Base-by-base conservation (phyloP, 2,797 vertebrate genomes). In the Notolepis coatsorum region DNA sequence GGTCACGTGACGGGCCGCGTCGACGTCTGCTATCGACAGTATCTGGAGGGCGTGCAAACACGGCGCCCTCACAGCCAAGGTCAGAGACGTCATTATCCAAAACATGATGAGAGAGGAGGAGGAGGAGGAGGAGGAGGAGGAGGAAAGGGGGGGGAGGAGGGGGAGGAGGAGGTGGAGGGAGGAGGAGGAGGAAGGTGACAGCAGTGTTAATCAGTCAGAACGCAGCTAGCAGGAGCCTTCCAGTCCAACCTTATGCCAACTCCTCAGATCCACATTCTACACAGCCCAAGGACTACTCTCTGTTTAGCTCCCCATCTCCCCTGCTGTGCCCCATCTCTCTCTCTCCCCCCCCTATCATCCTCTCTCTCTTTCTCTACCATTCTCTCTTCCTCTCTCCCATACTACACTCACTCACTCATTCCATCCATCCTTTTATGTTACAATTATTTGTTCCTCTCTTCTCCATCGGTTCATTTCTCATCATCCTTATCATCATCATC, bases 181-280 rank as follows among this genome's bases (percentile, higher is more conserved):
- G 6, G n/a, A 15, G 17, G 6, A 50, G 17, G 17, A 30, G 8
- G 10, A 7, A 5, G 28, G 20, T 7, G 27, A 30, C n/a, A 28
- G 5, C 13, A 28, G 30, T n/a, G n/a, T n/a, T n/a, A n/a, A n/a
- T n/a, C n/a, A n/a, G n/a, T n/a, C n/a, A n/a, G n/a, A n/a, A n/a
- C n/a, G n/a, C n/a, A n/a, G n/a, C n/a, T n/a, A 0, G 12, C 8
- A 12, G n/a, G 2, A 3, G 18, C 33, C 49, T 35, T 55, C 17
- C n/a, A n/a, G 50, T 43, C 7, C 5, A 8, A 48, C 45, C 33
- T n/a, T 0, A 33, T 75, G 79, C 76, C 71, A 80, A 76, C n/a
- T 38, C 79, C 31, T 57, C 39, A 25, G 68, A 73, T 79, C 70
- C 88, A 90, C 88, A 85, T 89, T 85, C 89, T 86, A 60, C 73